phyloP scores from a whole-genome alignment of 2,797 vertebrate species.

The Tinamus major region DNA sequence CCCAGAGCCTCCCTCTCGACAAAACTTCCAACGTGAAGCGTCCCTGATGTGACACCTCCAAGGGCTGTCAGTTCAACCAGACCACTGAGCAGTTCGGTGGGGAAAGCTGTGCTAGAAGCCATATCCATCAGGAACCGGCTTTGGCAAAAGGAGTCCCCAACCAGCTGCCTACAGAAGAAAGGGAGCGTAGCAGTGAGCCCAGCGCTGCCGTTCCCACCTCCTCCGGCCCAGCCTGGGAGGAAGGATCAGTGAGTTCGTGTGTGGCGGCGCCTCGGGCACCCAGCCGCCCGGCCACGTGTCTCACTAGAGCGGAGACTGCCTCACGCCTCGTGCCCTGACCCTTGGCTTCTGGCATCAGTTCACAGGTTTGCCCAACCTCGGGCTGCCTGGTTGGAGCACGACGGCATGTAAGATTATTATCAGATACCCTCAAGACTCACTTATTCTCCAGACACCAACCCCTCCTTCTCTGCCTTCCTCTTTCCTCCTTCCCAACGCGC shows the following conservation, averaged over 20 bases:
- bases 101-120: background rate
- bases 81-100: accelerated
- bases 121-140: background rate
- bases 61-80: accelerated
- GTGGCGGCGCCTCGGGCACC: background rate
- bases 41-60: background rate
- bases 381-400: background rate
- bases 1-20: background rate
- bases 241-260: too few species aligned
- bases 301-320: background rate
- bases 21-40: background rate
- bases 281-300: accelerated
- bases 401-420: background rate
- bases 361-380: background rate
- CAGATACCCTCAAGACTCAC: background rate
- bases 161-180: background rate
- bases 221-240: background rate
- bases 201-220: background rate
- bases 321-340: background rate
- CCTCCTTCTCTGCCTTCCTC: background rate
- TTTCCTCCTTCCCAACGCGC: background rate
- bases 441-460: background rate
- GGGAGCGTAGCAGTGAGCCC: accelerated
- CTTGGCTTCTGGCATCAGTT: background rate
- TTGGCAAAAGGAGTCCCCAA: background rate